These are phyloP conservation scores for Antechinus stuartii DNA, from an alignment of 2,113 vertebrate genomes.

Conservation along the genomic window DNA sequence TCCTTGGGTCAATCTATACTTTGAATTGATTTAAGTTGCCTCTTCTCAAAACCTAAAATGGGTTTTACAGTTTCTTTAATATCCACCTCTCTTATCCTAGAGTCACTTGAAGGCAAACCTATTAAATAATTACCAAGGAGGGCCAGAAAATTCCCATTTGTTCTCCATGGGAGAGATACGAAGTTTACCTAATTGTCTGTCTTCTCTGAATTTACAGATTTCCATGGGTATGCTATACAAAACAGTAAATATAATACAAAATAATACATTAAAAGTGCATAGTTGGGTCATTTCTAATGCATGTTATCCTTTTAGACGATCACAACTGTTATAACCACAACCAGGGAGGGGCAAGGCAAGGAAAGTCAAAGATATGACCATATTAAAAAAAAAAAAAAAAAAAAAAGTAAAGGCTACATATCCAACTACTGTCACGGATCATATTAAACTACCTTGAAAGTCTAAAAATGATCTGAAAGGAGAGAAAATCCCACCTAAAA, in stretches of 20 bases:
- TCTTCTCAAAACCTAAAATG: not conserved
- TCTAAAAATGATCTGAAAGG: slow-evolving; percentile 68
- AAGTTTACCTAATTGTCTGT: not conserved
- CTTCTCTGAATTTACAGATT: not conserved
- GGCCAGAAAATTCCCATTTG: not conserved
- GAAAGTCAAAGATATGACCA: slow-evolving; percentile 87
- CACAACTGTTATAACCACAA: slow-evolving; percentile 76
- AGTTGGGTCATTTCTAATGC: slow-evolving; percentile 54
- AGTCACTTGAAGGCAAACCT: not conserved
- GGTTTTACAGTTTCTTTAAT: not conserved
- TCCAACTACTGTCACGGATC: slow-evolving; percentile 86
- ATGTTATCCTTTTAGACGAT: slow-evolving; percentile 75
- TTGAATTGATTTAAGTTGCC: not conserved
- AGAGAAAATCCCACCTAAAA: slow-evolving; percentile 74
- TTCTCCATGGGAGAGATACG: not conserved
- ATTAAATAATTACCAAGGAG: not conserved
- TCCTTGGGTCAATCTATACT: not conserved
- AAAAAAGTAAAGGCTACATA: slow-evolving; percentile 81
- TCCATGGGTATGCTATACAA: not conserved
- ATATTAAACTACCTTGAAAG: slow-evolving; percentile 86
- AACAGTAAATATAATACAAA: not conserved
- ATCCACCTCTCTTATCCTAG: not conserved
- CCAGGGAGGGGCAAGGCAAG: slow-evolving; percentile 79
- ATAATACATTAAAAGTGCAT: not conserved
- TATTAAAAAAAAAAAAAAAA: slow-evolving; percentile 85